A percentile compares a stretch with the other conserved stretches of the same genome.
These are phyloP conservation scores for Metopia argyrocephala DNA, from an alignment of 2,888 invertebrate genomes.

Conservation along the genomic window DNA sequence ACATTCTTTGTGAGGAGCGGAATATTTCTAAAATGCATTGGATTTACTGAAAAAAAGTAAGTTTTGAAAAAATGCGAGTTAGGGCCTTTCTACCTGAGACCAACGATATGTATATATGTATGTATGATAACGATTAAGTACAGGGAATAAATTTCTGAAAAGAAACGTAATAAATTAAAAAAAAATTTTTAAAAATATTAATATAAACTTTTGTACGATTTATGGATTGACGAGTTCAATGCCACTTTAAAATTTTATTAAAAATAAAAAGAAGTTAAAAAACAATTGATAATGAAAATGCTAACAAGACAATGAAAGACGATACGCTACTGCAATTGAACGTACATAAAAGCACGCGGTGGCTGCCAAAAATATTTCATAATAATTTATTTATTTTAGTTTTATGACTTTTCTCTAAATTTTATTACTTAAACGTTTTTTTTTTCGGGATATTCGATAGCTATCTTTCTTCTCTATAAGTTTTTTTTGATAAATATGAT, in stretches of 20 bases:
- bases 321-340: not conserved
- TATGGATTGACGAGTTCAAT: conserved; percentile 60
- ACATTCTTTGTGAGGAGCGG: too few relatives aligned
- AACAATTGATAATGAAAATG: conserved; percentile 4
- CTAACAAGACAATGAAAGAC: not conserved
- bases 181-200: not conserved
- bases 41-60: too few relatives aligned
- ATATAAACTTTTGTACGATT: conserved; percentile 20
- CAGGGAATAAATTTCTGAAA: not conserved
- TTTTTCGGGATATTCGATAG: too few relatives aligned
- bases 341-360: not conserved
- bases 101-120: too few relatives aligned
- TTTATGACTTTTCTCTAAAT: too few relatives aligned
- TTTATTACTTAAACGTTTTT: too few relatives aligned
- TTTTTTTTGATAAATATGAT: too few relatives aligned
- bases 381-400: not conserved
- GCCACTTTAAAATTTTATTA: conserved; percentile 61
- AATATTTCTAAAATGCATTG: too few relatives aligned
- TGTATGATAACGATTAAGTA: too few relatives aligned
- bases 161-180: not conserved
- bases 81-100: too few relatives aligned
- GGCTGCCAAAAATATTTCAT: not conserved
- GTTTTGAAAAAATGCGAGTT: too few relatives aligned
- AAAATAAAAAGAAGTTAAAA: conserved; percentile 19
- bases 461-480: too few relatives aligned